Percentiles rank a stretch among this genome's conserved stretches.
Conservation (phyloP, 2,797 vertebrate genomes). For the Rhinoraja longicauda region DNA sequence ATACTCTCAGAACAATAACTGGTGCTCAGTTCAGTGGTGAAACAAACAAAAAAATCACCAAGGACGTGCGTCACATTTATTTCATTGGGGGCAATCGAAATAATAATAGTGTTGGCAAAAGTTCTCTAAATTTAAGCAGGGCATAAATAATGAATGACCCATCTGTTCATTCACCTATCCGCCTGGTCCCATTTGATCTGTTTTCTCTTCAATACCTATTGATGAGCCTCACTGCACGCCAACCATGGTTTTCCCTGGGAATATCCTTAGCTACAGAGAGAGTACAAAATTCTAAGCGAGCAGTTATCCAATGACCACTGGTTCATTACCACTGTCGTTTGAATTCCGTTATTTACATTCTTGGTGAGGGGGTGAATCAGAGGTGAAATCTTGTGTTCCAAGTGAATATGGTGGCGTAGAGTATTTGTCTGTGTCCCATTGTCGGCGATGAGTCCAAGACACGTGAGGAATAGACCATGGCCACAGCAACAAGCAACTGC, state of each 20-base stretch:
- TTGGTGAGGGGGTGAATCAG: not conserved
- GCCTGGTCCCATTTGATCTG: slow-evolving; percentile 24
- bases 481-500: too few relatives aligned
- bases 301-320: slow-evolving; percentile 13
- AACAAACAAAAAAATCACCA: not conserved
- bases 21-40: not conserved
- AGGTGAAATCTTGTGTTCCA: not conserved
- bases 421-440: not conserved
- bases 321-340: not conserved
- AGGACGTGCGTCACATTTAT: not conserved
- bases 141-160: slow-evolving; percentile 35
- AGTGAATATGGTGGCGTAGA: not conserved
- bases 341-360: not conserved
- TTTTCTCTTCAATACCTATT: slow-evolving; percentile 20
- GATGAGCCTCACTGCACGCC: not conserved
- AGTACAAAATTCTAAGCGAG: slow-evolving; percentile 2
- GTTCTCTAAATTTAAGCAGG: slow-evolving; percentile 23
- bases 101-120: slow-evolving; percentile 9
- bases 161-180: slow-evolving; percentile 23
- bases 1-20: not conserved
- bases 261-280: slow-evolving; percentile 1
- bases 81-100: not conserved
- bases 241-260: slow-evolving; percentile 12
- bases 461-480: not conserved
- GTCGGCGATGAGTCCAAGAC: not conserved